Evolutionary conservation across 2,888 invertebrate genomes (phyloP), one percentile per base, ranked within the genome.

Genomic region (Drosophila stalkeri): DNA sequence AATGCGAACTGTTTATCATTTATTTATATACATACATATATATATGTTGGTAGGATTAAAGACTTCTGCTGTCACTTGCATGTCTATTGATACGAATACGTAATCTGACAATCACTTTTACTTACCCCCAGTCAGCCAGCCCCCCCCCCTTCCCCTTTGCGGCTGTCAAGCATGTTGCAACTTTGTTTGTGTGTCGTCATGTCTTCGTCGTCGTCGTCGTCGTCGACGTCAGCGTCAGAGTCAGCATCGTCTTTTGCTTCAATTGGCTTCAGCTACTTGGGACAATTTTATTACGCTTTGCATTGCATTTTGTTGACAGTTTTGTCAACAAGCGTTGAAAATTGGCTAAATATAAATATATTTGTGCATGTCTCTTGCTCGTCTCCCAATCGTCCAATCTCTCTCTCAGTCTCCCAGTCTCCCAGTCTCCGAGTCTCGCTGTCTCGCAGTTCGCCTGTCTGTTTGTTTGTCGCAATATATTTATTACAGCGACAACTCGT

Each of bases 311-410:
- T 92, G 92, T 92, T 92, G 92, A 92, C 92, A 92, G 92, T 92
- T 92, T 92, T 92, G 92, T 92, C 92, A 92, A 92, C 92, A 92
- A 92, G 92, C 92, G 92, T 92, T 92, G 91, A 92, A 92, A 92
- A 92, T 92, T 92, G 91, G 92, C 92, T 92, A 92, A 92, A 92
- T 88, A 88, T 88, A 88, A 86, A 90, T 90, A 89, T 86, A 90
- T 90, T 75, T 75, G 74, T 75, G 79, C 68, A 81, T 68, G 78
- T 78, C 82, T 78, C 56, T 67, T 69, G 70, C 86, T 64, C 80
- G 80, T 77, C 80, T 68, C 68, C 55, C 64, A 44, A 59, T 49
- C 49, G n/a, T 41, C 37, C 60, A 27, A 47, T 56, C 41, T 59
- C 8, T 16, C 46, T 20, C 59, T 2, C 27, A 44, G 51, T 67